Evolutionary conservation across 2,797 vertebrate genomes (phyloP).

Genomic region (Megalops cyprinoides): DNA sequence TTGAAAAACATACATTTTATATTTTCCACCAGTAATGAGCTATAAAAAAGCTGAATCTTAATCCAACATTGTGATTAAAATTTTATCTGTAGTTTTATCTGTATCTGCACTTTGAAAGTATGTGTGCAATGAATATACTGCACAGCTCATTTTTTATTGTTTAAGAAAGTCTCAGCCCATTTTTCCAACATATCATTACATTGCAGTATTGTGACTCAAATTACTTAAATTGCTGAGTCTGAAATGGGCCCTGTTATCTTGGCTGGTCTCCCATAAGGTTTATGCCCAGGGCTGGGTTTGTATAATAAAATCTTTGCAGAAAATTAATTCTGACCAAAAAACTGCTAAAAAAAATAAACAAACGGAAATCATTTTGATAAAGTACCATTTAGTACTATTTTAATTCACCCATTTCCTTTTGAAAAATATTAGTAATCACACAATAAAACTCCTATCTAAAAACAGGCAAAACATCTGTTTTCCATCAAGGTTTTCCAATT

Average conservation of each 20-base stretch:
- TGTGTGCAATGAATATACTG: neutral
- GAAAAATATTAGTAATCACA: neutral
- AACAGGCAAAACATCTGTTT: conserved; percentile 13
- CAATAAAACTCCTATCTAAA: neutral
- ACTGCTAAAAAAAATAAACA: conserved; percentile 2
- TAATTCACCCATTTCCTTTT: conserved; percentile 19
- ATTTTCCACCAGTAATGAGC: neutral
- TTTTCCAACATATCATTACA: conserved; percentile 8
- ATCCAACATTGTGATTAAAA: neutral
- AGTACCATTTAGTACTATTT: conserved; percentile 2
- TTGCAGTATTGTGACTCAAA: conserved; percentile 16
- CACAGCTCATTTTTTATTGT: neutral
- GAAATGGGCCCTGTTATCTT: conserved; percentile 30
- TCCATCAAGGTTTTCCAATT: conserved; percentile 8
- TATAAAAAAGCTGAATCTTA: neutral
- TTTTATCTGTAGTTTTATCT: neutral
- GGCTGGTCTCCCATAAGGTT: neutral
- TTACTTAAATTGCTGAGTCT: conserved; percentile 4
- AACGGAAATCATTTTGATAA: conserved; percentile 23
- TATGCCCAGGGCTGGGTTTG: neutral
- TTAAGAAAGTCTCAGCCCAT: neutral
- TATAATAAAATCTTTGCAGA: neutral
- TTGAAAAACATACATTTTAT: neutral
- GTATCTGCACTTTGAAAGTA: neutral
- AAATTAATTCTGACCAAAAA: conserved; percentile 20